Conservation (phyloP, 2,797 vertebrate species). For the Sus cebifrons region DNA sequence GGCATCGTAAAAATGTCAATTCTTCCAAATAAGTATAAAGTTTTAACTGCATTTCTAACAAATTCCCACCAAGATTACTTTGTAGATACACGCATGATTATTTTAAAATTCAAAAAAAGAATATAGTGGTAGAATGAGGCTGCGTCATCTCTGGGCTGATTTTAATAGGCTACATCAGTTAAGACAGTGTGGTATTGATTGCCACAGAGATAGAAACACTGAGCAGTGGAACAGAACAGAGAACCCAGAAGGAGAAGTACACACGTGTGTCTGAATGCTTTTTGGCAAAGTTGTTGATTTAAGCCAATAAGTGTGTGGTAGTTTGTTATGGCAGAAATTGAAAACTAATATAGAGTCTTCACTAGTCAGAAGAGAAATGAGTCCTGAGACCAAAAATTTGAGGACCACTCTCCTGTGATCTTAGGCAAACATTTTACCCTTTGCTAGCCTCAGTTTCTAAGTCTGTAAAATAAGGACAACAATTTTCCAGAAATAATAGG, state of each 20-base stretch:
- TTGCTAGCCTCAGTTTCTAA: constrained; percentile 4
- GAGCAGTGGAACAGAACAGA: neutral
- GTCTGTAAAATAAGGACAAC: neutral
- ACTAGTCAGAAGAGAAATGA: neutral
- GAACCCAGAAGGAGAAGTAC: neutral
- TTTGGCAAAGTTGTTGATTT: neutral
- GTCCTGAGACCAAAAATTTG: neutral
- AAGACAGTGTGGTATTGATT: neutral
- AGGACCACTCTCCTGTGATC: neutral
- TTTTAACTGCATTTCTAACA: constrained; percentile 15
- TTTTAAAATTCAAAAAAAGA: constrained; percentile 36
- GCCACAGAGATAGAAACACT: neutral
- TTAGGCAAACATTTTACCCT: neutral
- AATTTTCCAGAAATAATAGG: neutral
- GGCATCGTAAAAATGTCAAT: neutral
- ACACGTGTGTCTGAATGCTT: neutral
- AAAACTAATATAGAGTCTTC: neutral
- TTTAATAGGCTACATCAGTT: constrained; percentile 33
- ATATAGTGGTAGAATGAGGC: neutral
- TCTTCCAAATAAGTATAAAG: neutral
- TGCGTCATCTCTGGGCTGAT: neutral
- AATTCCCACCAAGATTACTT: neutral
- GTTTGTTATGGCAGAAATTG: neutral
- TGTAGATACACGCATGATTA: neutral
- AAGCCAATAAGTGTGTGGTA: neutral